These are phyloP conservation scores for Athalia cordata DNA, from an alignment of 2,888 invertebrate species.

Conservation along the genomic window DNA sequence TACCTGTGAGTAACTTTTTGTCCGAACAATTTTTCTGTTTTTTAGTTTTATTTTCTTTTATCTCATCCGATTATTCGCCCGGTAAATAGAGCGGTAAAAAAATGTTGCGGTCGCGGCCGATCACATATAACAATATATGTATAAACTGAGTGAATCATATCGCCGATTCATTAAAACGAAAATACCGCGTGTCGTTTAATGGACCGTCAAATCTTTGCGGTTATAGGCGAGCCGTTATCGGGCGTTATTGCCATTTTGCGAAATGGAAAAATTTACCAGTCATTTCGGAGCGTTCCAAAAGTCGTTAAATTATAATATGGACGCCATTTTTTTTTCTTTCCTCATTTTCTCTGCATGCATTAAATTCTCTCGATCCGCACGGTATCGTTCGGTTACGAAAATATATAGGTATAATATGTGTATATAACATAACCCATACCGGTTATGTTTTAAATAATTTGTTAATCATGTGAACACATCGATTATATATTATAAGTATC, in stretches of 20 bases:
- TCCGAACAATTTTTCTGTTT: neutral
- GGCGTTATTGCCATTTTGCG: neutral
- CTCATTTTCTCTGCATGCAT: neutral
- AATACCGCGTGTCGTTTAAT: slow-evolving; percentile 20
- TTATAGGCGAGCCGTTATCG: neutral
- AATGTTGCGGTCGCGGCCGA: neutral
- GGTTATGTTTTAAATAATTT: too few species aligned
- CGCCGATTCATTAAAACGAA: slow-evolving; percentile 25
- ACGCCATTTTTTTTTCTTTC: too few species aligned
- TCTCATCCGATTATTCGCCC: too few species aligned
- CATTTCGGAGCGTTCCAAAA: too few species aligned
- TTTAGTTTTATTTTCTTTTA: too few species aligned
- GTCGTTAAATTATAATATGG: too few species aligned
- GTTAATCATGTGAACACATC: too few species aligned
- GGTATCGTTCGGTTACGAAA: neutral
- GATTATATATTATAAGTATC: too few species aligned
- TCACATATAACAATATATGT: neutral
- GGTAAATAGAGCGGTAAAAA: slow-evolving; percentile 5
- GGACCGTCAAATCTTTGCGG: slow-evolving; percentile 26
- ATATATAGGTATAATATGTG: too few species aligned
- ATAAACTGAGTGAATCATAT: neutral
- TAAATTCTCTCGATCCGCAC: neutral
- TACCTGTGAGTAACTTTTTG: neutral
- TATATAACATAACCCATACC: too few species aligned
- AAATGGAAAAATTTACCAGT: neutral